Conservation (phyloP, 2,888 invertebrate genomes). For the Thecophora atra region DNA sequence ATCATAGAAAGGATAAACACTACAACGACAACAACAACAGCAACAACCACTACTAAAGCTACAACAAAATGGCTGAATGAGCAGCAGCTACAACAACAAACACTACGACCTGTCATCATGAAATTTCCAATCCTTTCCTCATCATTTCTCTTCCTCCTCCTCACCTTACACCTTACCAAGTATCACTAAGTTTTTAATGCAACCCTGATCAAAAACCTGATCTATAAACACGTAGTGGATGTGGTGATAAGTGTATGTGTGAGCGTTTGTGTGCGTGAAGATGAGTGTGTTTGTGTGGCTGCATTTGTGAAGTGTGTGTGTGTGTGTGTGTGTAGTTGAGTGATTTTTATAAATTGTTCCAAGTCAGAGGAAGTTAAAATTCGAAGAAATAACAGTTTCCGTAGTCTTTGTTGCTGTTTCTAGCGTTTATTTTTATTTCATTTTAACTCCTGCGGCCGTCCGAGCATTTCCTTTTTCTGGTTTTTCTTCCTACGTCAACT, state of each 20-base stretch:
- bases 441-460: not conserved
- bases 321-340: constrained; percentile 16
- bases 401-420: no score
- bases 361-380: not conserved
- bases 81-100: constrained; percentile 14
- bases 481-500: not conserved
- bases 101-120: constrained; percentile 32
- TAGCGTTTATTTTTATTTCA: no score
- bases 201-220: not conserved
- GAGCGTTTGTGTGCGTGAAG: not conserved
- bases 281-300: not conserved
- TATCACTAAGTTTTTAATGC: constrained; percentile 12
- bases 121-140: constrained; percentile 29
- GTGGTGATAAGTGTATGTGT: not conserved
- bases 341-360: constrained; percentile 32
- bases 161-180: not conserved
- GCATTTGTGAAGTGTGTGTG: no score
- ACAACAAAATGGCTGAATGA: constrained; percentile 4
- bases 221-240: not conserved
- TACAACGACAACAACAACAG: constrained; percentile 6
- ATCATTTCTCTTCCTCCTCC: constrained; percentile 23
- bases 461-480: not conserved
- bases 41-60: not conserved
- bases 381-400: not conserved
- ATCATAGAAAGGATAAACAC: constrained; percentile 19